Base-by-base conservation (phyloP, 1,140 invertebrate genomes). In the Wiebesia pumilae region DNA sequence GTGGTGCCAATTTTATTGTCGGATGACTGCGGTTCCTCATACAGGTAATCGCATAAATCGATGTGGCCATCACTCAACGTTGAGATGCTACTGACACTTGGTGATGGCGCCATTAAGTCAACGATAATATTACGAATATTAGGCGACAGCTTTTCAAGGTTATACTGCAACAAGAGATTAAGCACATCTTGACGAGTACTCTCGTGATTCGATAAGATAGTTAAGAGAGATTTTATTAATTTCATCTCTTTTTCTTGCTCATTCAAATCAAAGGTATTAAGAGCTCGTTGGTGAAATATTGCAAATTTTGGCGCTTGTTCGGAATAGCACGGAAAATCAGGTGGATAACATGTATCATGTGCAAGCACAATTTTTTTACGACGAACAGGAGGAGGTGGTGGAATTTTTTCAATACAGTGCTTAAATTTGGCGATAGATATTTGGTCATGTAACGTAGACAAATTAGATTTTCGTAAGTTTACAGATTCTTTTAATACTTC, bases 121-220 rank as follows among this genome's bases (percentile, higher is more conserved):
- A 89, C 85, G 38, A 90, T 43, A 30, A 89, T 88, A 33, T 85
- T 58, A 6, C 88, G 87, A 16, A 90, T 89, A 54, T 88, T 88
- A 21, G 83, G n/a, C 10, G 90, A 89, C 0, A 89, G 62, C 24
- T 89, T 81, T 19, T 87, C 88, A 81, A 89, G 71, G 51, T 91
- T 89, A 54, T 88, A 89, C 30, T 47, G 84, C 7, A 81, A 82
- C 24, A 89, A 62, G 19, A 89, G 65, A 40, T 82, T 87, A 40
- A 84, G 69, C 0, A 91, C 88, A 43, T 88, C 88, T 38, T 91
- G 84, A 54, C 87, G 85, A 6, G 82, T 88, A 4, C 84, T 89
- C 19, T 89, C 58, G 2, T 87, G 58, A 1, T 81, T 75, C 0
- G 88, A 89, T 54, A 90, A 54, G 9, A 87, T 83, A 2, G 51